Percentiles rank a stretch among this genome's conserved stretches.
phyloP scores from a whole-genome alignment of 2,888 invertebrate species.

The Argyresthia albistria region DNA sequence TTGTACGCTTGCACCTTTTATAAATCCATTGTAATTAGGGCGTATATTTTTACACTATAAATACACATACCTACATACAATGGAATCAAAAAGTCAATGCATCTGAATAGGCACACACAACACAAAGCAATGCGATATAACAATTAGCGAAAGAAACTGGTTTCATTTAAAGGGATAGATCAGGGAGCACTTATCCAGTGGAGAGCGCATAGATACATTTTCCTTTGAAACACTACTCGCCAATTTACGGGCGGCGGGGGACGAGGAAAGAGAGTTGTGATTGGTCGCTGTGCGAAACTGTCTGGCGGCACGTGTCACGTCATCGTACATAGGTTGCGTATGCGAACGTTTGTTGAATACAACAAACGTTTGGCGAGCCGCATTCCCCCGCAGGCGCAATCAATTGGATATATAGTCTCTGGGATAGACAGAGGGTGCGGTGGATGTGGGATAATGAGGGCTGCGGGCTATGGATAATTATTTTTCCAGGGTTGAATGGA shows the following conservation, averaged over 20 bases:
- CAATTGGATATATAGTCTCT: too few species aligned
- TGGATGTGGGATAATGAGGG: background rate
- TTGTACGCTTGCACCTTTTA: background rate
- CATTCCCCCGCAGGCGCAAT: too few species aligned
- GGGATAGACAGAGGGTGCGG: background rate
- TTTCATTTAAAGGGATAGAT: background rate
- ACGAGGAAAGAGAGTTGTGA: too few species aligned
- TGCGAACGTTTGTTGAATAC: too few species aligned
- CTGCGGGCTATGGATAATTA: background rate
- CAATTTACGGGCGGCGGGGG: too few species aligned
- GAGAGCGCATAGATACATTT: too few species aligned
- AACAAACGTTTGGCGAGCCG: too few species aligned
- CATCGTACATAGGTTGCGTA: too few species aligned
- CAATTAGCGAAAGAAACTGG: constrained; percentile 13
- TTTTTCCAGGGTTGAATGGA: background rate
- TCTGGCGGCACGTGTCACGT: too few species aligned
- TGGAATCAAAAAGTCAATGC: constrained; percentile 11
- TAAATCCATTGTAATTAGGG: background rate
- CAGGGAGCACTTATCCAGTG: too few species aligned
- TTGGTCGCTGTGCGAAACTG: too few species aligned
- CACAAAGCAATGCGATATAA: constrained; percentile 10
- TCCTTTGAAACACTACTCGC: too few species aligned
- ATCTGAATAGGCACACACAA: constrained; percentile 11
- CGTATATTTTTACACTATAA: background rate
- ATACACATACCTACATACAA: constrained; percentile 9